Evolutionary conservation across 64 coral and sea anemone genomes (phyloP).

Genomic region (Cladopsammia gracilis): DNA sequence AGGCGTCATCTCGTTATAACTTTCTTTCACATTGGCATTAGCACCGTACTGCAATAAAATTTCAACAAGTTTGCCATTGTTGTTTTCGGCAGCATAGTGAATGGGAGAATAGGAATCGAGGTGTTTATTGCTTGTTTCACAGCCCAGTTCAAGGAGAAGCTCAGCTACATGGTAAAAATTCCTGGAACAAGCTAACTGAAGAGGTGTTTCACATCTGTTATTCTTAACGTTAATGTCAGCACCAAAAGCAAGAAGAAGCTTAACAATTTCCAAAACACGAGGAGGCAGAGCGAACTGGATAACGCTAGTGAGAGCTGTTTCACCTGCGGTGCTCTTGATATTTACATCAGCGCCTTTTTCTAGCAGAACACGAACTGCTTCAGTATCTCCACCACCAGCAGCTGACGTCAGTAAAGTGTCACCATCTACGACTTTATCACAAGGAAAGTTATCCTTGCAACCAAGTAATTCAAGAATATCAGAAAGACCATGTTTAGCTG

Average conservation of each 20-base stretch:
- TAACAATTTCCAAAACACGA: neutral
- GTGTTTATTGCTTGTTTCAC: neutral
- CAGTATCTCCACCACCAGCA: neutral
- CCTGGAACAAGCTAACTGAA: neutral
- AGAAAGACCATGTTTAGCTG: neutral
- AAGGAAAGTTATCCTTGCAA: neutral
- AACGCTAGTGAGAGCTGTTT: neutral
- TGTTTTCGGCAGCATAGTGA: neutral
- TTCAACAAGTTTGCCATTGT: neutral
- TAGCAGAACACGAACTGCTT: neutral
- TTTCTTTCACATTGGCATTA: neutral
- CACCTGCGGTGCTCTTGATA: neutral
- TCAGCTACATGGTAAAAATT: neutral
- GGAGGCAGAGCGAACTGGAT: neutral
- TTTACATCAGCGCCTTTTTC: neutral
- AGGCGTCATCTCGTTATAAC: neutral
- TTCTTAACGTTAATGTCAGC: neutral
- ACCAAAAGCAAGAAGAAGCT: neutral
- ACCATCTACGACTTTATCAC: neutral
- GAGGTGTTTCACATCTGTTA: neutral
- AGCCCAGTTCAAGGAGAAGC: conserved; percentile 7
- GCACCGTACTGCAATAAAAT: conserved; percentile 2
- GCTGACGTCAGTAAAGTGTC: neutral
- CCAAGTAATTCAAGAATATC: neutral
- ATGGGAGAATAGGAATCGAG: neutral